Percentiles rank a stretch among this genome's conserved stretches.
phyloP scores from a whole-genome alignment of 1,140 invertebrate species.

The Solenopsis fugax region DNA sequence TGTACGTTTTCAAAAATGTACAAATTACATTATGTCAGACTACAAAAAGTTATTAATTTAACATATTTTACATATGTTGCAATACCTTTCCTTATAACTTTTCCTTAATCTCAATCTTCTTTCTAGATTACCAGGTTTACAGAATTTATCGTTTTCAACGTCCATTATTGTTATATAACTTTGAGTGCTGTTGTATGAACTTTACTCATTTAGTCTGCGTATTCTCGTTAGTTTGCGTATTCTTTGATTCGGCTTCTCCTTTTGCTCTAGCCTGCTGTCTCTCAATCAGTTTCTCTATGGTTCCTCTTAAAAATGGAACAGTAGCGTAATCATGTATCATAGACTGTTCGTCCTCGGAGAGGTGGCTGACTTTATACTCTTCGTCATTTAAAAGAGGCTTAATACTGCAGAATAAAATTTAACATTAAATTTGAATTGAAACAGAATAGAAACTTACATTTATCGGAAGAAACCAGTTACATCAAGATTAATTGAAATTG shows the following conservation, averaged over 20 bases:
- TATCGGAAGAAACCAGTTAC: background rate
- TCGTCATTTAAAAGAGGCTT: background rate
- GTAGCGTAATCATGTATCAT: background rate
- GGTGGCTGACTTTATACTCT: background rate
- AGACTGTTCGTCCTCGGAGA: background rate
- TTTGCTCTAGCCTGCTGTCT: background rate
- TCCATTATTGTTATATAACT: constrained; percentile 18
- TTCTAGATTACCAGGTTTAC: constrained; percentile 3
- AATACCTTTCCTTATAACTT: constrained; percentile 43
- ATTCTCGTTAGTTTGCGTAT: background rate
- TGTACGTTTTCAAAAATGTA: constrained; percentile 5
- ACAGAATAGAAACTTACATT: background rate
- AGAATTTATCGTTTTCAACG: background rate
- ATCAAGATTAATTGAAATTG: background rate
- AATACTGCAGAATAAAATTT: constrained; percentile 10
- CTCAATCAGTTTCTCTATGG: background rate
- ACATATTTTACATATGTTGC: background rate
- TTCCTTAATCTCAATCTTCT: constrained; percentile 46
- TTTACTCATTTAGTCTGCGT: background rate
- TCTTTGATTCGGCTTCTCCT: background rate
- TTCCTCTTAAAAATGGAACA: background rate
- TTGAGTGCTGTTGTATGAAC: background rate
- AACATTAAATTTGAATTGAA: background rate
- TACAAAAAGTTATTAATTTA: constrained; percentile 23
- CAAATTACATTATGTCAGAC: background rate